These are phyloP conservation scores for Pimephales promelas DNA, from an alignment of 2,113 vertebrate genomes.

Conservation along the genomic window DNA sequence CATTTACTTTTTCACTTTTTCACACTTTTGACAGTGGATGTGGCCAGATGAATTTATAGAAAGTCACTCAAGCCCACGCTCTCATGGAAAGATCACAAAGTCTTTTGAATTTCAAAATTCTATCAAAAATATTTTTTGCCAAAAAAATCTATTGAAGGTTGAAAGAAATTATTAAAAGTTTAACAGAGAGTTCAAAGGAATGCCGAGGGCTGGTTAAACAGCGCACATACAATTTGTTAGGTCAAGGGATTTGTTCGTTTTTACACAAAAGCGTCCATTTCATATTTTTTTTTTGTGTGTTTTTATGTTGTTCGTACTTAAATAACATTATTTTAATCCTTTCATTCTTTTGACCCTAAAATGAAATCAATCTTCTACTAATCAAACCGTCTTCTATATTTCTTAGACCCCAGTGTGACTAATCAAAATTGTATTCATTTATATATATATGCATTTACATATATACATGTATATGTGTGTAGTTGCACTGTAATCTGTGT, in stretches of 20 bases:
- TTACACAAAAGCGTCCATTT: not conserved
- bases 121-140: not conserved
- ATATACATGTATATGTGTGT: no score
- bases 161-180: not conserved
- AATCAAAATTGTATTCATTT: no score
- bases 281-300: not conserved
- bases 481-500: not conserved
- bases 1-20: constrained; percentile 50
- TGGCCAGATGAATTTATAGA: constrained; percentile 42
- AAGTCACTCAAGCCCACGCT: not conserved
- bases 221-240: not conserved
- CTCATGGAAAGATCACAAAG: not conserved
- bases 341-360: constrained; percentile 64
- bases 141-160: not conserved
- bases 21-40: constrained; percentile 64
- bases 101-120: not conserved
- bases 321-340: constrained; percentile 67
- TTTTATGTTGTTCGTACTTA: constrained; percentile 43
- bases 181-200: not conserved
- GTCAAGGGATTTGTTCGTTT: constrained; percentile 5
- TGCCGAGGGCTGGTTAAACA: not conserved
- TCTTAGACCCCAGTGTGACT: not conserved
- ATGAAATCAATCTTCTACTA: constrained; percentile 72
- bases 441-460: not conserved
- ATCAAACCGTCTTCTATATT: constrained; percentile 63